Conservation (phyloP, 2,888 invertebrate genomes). For the Clanis bilineata region DNA sequence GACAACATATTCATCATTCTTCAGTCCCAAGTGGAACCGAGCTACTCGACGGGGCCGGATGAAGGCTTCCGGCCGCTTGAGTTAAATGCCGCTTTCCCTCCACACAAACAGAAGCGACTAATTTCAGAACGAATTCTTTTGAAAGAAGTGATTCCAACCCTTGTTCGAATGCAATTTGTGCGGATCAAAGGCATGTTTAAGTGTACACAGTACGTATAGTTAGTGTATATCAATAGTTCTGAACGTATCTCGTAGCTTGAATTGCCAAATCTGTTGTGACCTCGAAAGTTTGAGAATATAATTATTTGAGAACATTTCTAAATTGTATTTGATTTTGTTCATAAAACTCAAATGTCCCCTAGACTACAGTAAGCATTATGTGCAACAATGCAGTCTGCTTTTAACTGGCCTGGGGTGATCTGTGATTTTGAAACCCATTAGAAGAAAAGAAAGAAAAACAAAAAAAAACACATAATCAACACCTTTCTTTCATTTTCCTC, state of each 20-base stretch:
- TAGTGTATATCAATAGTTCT: background rate
- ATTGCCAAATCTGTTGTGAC: too few species aligned
- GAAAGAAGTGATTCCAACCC: constrained; percentile 20
- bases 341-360: too few species aligned
- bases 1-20: constrained; percentile 23
- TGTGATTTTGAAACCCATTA: too few species aligned
- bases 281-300: too few species aligned
- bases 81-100: constrained; percentile 46
- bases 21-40: constrained; percentile 27
- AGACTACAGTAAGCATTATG: too few species aligned
- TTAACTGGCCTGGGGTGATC: too few species aligned
- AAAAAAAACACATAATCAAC: too few species aligned
- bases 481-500: too few species aligned
- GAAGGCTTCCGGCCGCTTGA: constrained; percentile 46
- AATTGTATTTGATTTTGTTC: too few species aligned
- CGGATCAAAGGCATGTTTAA: background rate
- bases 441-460: too few species aligned
- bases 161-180: background rate
- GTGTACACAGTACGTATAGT: background rate
- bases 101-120: constrained; percentile 34
- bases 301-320: too few species aligned
- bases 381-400: too few species aligned
- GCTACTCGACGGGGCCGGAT: constrained; percentile 39
- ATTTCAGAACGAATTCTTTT: constrained; percentile 36
- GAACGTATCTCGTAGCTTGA: background rate